Conservation (phyloP, 2,888 invertebrate species). For the Aspidiotus destructor region DNA sequence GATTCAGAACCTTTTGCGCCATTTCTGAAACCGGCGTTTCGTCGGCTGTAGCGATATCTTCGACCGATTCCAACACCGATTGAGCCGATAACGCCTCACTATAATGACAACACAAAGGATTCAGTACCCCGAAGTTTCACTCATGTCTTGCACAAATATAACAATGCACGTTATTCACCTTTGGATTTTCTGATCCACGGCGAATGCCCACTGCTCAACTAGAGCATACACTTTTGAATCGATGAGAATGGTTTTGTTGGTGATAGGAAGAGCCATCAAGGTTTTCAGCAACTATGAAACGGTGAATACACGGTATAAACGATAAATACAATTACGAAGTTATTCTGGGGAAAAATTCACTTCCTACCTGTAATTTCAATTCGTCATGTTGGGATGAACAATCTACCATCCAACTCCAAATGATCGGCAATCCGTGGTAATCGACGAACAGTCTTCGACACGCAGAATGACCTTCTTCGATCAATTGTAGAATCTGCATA, state of each 20-base stretch:
- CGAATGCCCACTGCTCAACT: slow-evolving; percentile 61
- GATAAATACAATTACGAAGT: not conserved
- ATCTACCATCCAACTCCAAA: slow-evolving; percentile 78
- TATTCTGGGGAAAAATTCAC: not conserved
- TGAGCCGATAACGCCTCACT: slow-evolving; percentile 28
- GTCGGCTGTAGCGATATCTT: slow-evolving; percentile 27
- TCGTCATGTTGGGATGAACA: slow-evolving; percentile 27
- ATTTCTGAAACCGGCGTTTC: slow-evolving; percentile 24
- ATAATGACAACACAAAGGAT: not conserved
- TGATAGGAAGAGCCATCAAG: slow-evolving; percentile 75
- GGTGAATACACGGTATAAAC: slow-evolving; percentile 11
- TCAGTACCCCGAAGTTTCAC: not conserved
- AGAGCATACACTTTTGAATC: slow-evolving; percentile 81
- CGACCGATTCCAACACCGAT: slow-evolving; percentile 25
- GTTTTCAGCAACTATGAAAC: slow-evolving; percentile 60
- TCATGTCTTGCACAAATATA: not conserved
- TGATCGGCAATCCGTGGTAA: slow-evolving; percentile 80
- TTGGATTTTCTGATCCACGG: slow-evolving; percentile 34
- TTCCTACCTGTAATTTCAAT: slow-evolving; percentile 17
- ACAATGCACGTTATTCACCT: slow-evolving; percentile 19
- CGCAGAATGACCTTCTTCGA: slow-evolving; percentile 69
- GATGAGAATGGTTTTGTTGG: slow-evolving; percentile 83
- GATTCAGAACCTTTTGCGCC: slow-evolving; percentile 48
- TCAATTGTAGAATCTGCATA: slow-evolving; percentile 59
- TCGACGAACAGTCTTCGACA: slow-evolving; percentile 80